These are phyloP conservation scores for Drosophila suboccidentalis DNA, from an alignment of 2,888 invertebrate genomes.

Conservation along the genomic window DNA sequence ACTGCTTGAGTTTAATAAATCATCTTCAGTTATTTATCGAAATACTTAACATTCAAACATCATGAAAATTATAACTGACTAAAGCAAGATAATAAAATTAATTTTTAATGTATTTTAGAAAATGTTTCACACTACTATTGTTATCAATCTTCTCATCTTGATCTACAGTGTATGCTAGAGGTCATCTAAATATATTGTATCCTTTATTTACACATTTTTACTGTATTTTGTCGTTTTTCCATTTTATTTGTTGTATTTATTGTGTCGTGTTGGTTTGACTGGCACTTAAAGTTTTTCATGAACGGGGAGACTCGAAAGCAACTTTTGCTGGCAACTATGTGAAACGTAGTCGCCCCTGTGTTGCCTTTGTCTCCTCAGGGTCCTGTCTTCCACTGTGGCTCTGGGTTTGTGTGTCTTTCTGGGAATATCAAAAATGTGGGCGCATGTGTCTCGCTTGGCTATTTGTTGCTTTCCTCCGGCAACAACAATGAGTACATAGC, in stretches of 20 bases:
- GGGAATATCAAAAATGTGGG: constrained; percentile 37
- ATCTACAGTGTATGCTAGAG: constrained; percentile 12
- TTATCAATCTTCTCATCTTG: background rate
- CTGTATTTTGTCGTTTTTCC: constrained; percentile 19
- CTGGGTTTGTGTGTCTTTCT: constrained; percentile 13
- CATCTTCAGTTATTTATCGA: too few species aligned
- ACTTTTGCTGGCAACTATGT: constrained; percentile 58
- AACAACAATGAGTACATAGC: constrained; percentile 37
- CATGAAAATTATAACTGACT: too few species aligned
- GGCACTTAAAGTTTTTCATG: constrained; percentile 53
- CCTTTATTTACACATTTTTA: constrained; percentile 14
- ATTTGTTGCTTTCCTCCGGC: constrained; percentile 4
- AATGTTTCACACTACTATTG: background rate
- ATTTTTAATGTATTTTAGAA: background rate
- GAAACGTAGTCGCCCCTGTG: constrained; percentile 31
- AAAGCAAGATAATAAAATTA: too few species aligned
- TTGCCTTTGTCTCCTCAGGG: background rate
- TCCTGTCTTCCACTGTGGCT: background rate
- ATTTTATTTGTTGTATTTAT: constrained; percentile 8
- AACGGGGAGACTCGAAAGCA: constrained; percentile 37
- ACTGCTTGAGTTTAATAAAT: too few species aligned
- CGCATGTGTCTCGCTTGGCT: constrained; percentile 53
- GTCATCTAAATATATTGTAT: background rate
- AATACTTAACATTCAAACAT: too few species aligned
- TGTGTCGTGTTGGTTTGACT: constrained; percentile 39